These are phyloP conservation scores for Drosophila insularis DNA, from an alignment of 1,140 invertebrate genomes.

Conservation along the genomic window DNA sequence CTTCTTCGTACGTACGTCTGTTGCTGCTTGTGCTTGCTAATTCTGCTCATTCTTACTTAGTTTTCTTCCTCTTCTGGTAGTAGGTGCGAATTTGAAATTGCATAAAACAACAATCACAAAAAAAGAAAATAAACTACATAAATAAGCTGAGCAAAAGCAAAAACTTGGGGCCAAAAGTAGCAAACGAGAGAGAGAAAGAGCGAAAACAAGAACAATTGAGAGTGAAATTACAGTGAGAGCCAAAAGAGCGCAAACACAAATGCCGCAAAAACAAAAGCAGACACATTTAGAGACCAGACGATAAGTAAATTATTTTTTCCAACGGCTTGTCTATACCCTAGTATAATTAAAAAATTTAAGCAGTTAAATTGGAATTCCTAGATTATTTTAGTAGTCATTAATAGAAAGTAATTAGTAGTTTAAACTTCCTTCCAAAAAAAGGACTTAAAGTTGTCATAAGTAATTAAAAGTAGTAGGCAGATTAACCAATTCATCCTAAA, in stretches of 20 bases:
- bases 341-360: too few relatives aligned
- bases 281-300: not conserved
- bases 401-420: too few relatives aligned
- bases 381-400: too few relatives aligned
- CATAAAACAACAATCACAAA: conserved; percentile 49
- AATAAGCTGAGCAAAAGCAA: conserved; percentile 33
- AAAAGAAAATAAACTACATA: conserved; percentile 26
- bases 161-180: conserved; percentile 24
- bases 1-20: not conserved
- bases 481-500: too few relatives aligned
- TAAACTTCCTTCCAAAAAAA: too few relatives aligned
- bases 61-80: not conserved
- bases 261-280: conserved; percentile 26
- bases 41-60: not conserved
- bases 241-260: conserved; percentile 23
- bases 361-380: too few relatives aligned
- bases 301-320: not conserved
- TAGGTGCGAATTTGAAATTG: conserved; percentile 44
- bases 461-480: too few relatives aligned
- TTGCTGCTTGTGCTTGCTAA: not conserved
- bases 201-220: conserved; percentile 6
- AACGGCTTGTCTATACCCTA: not conserved
- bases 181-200: conserved; percentile 12
- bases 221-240: conserved; percentile 7
- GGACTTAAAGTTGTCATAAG: too few relatives aligned